Evolutionary conservation across 2,113 vertebrate species (phyloP), one percentile per base, ranked within the genome.

Genomic region (Chlorocebus sabaeus): DNA sequence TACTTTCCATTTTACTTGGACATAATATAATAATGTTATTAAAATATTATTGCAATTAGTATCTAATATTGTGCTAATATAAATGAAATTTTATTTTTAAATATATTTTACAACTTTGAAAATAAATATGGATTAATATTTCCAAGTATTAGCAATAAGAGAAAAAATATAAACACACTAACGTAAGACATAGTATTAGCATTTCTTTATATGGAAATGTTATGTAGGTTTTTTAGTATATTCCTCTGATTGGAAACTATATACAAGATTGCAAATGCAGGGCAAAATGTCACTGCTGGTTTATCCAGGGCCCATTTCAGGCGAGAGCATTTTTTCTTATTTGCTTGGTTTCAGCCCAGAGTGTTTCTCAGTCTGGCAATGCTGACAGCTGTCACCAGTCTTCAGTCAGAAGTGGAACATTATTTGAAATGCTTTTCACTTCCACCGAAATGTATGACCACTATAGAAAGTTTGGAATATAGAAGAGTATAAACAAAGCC

Each of bases 311-410:
- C 20, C 8, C 8, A 8, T 64, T 78, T 91, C 72, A 64, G 22
- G 79, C 38, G 52, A n/a, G 57, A 68, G 27, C 25, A 40, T 59
- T 89, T 93, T 95, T 35, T 12, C 70, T 70, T 89, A 55, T 68
- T 89, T 73, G 50, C 40, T 27, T 75, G 6, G 52, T 45, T 82
- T 61, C 22, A 27, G 20, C 20, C 83, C 32, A 45, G 23, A 59
- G 25, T 79, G 73, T 38, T 89, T 87, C 73, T 76, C 18, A 67
- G 43, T 18, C n/a, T 73, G 57, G 59, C 61, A 64, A 6, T 72
- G 43, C 23, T 96, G 93, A 96, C 97, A 95, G 92, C 92, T 97
- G 86, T 35, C 93, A 95, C 61, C 52, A 40, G 23, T 40, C 48
- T 70, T 98, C 92, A 89, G 0, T 96, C 95, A 95, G 30, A 96